Conservation (phyloP, 2,888 invertebrate species). For the Mesorhabditis spiculigera region DNA sequence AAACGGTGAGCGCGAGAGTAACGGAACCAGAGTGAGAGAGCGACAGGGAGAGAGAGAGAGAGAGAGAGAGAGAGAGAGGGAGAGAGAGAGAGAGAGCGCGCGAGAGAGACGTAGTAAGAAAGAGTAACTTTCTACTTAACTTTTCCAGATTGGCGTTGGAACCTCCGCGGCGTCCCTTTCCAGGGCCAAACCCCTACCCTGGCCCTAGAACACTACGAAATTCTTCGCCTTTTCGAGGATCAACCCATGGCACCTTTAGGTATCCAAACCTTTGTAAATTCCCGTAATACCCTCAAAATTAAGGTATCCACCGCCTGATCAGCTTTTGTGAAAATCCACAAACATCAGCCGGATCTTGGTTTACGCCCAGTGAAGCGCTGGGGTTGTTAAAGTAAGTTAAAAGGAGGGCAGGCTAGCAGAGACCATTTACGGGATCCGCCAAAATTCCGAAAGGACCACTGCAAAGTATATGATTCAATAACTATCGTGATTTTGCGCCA, state of each 20-base stretch:
- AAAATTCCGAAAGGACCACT: background rate
- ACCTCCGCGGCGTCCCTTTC: background rate
- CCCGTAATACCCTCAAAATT: background rate
- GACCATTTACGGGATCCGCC: too few relatives aligned
- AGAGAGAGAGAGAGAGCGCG: too few relatives aligned
- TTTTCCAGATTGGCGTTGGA: constrained; percentile 13
- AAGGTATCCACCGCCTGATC: background rate
- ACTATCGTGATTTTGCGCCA: background rate
- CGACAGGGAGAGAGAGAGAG: too few relatives aligned
- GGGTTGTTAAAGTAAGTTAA: background rate
- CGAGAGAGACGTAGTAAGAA: too few relatives aligned
- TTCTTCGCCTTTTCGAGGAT: background rate
- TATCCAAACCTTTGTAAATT: background rate
- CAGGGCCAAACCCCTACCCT: background rate
- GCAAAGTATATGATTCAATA: background rate
- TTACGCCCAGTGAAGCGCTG: background rate
- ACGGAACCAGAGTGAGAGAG: too few relatives aligned
- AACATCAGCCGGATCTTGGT: constrained; percentile 1
- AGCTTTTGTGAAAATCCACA: background rate
- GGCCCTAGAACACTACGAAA: constrained; percentile 1
- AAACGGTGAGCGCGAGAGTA: too few relatives aligned
- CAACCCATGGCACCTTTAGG: background rate
- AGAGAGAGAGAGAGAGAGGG: too few relatives aligned
- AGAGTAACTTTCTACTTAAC: too few relatives aligned
- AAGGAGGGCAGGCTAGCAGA: too few relatives aligned